Evolutionary conservation across 64 coral and sea anemone species (phyloP).

Genomic region (Porites lutea): DNA sequence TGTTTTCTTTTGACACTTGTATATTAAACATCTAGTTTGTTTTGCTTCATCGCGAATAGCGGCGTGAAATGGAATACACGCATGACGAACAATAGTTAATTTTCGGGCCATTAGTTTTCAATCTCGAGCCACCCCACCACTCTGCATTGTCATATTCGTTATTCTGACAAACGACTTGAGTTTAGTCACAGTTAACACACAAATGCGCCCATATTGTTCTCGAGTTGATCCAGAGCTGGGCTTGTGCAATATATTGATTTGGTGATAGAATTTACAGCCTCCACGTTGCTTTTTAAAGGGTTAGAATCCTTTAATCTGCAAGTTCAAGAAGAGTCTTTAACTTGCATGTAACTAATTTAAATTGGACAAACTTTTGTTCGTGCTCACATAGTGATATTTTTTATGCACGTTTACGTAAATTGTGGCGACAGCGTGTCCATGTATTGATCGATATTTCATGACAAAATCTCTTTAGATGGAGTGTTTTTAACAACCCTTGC

Average conservation of each 20-base stretch:
- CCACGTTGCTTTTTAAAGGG: not conserved
- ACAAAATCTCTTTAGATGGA: conserved; percentile 35
- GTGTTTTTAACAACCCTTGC: conserved; percentile 1
- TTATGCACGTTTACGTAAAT: not conserved
- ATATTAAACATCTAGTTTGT: not conserved
- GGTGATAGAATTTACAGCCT: not conserved
- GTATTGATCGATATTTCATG: conserved; percentile 20
- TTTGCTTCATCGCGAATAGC: not conserved
- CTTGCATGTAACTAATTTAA: not conserved
- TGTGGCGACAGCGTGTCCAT: conserved; percentile 7
- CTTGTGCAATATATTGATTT: not conserved
- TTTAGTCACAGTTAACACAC: not conserved
- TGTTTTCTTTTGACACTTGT: conserved; percentile 8
- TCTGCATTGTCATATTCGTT: conserved; percentile 9
- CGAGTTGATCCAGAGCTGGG: conserved; percentile 37
- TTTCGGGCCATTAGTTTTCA: conserved; percentile 37
- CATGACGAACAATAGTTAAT: conserved; percentile 32
- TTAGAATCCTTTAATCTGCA: not conserved
- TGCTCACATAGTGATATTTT: not conserved
- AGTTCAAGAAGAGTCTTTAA: not conserved
- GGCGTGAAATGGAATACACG: conserved; percentile 11
- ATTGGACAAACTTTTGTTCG: not conserved
- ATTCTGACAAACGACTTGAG: conserved; percentile 7
- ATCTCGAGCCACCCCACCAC: not conserved
- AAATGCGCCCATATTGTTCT: not conserved